Conservation (phyloP, 2,113 vertebrate genomes). For the Bufo bufo region DNA sequence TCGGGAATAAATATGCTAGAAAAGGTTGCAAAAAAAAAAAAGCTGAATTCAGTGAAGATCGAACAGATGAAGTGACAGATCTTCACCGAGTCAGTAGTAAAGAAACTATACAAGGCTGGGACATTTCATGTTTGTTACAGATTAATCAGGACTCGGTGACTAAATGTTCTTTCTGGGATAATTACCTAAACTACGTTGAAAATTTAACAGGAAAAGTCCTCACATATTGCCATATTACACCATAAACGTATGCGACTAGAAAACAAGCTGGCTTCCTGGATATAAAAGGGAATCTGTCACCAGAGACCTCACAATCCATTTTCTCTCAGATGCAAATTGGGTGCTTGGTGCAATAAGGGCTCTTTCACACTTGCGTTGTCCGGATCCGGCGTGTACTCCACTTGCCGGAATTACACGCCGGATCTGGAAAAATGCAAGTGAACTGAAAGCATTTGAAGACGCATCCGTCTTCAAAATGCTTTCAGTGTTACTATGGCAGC, state of each 20-base stretch:
- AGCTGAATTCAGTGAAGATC: neutral
- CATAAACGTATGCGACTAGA: neutral
- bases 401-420: no score
- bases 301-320: no score
- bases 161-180: neutral
- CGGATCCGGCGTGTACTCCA: no score
- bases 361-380: no score
- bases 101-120: neutral
- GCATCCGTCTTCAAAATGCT: no score
- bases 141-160: neutral
- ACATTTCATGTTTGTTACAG: constrained; percentile 12
- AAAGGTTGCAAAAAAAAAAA: constrained; percentile 25
- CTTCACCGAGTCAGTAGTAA: constrained; percentile 10
- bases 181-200: neutral
- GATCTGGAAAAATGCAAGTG: no score
- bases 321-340: no score
- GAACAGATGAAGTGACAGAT: constrained; percentile 22
- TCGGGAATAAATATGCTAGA: constrained; percentile 12
- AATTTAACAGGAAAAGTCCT: neutral
- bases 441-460: no score
- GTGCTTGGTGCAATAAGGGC: no score
- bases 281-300: no score
- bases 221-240: neutral
- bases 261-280: neutral
- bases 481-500: no score